These are phyloP conservation scores for Oxytorus armatus DNA, from an alignment of 2,888 invertebrate genomes.

Conservation along the genomic window DNA sequence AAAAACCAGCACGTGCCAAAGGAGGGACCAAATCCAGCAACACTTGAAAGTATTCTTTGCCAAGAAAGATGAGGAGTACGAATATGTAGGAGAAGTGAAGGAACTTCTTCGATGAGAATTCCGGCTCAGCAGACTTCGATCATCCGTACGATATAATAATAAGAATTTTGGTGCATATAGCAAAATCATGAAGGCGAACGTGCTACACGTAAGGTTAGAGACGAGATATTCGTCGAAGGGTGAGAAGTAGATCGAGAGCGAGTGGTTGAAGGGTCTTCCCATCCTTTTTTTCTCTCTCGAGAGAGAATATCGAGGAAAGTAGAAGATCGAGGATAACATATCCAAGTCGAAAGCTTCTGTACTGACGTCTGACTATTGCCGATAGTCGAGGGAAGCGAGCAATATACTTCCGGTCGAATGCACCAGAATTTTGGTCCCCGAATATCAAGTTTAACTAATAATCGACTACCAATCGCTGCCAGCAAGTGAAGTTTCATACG, in stretches of 20 bases:
- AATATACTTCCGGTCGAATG: slow-evolving; percentile 60
- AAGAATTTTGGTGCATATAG: slow-evolving; percentile 23
- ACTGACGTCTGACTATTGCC: slow-evolving; percentile 56
- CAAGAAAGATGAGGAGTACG: slow-evolving; percentile 17
- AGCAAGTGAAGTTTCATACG: slow-evolving; percentile 41
- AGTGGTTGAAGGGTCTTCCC: neutral
- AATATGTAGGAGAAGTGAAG: neutral
- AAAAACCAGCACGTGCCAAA: slow-evolving; percentile 59
- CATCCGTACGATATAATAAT: slow-evolving; percentile 20
- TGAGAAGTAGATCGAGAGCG: slow-evolving; percentile 44
- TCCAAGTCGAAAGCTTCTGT: slow-evolving; percentile 12
- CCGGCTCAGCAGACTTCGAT: slow-evolving; percentile 46
- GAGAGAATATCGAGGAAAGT: slow-evolving; percentile 33
- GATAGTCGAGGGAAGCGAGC: slow-evolving; percentile 52
- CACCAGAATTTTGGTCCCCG: slow-evolving; percentile 38
- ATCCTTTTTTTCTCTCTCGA: no score
- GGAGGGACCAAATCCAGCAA: slow-evolving; percentile 59
- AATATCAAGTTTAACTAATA: slow-evolving; percentile 47
- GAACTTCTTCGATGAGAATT: slow-evolving; percentile 41
- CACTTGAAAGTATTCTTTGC: slow-evolving; percentile 56
- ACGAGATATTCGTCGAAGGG: slow-evolving; percentile 24
- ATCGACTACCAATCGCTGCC: slow-evolving; percentile 38
- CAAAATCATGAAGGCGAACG: slow-evolving; percentile 2
- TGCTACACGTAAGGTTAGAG: slow-evolving; percentile 29
- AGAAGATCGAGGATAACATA: slow-evolving; percentile 34